A percentile compares a stretch with the other conserved stretches of the same genome.
Conservation (phyloP, 2,888 invertebrate genomes). For the Volucella bombylans region DNA sequence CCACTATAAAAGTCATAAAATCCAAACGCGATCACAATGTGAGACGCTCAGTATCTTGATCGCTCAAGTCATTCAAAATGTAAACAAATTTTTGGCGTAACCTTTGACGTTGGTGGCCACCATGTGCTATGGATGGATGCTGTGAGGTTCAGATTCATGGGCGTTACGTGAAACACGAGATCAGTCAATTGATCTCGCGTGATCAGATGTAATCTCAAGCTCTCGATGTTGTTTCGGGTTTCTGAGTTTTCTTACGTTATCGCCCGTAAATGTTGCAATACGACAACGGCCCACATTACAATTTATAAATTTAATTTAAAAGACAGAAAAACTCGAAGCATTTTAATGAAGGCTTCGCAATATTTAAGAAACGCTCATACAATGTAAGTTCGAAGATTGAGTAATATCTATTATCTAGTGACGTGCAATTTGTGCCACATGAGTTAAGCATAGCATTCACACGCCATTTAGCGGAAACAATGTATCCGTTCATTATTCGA, state of each 20-base stretch:
- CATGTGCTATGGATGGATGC: background rate
- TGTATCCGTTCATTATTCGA: no score
- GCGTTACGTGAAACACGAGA: constrained; percentile 25
- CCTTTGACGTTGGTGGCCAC: background rate
- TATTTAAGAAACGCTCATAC: no score
- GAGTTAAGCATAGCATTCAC: no score
- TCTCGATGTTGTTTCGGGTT: background rate
- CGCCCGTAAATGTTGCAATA: constrained; percentile 11
- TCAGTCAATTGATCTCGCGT: constrained; percentile 15
- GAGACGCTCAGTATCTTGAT: constrained; percentile 5
- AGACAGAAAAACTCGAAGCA: constrained; percentile 6
- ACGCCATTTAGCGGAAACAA: no score
- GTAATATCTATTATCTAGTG: no score
- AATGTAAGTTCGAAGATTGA: no score
- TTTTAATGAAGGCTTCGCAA: constrained; percentile 11
- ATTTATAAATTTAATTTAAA: constrained; percentile 4
- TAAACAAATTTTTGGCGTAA: constrained; percentile 31
- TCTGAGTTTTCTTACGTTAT: background rate
- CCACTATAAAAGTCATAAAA: background rate
- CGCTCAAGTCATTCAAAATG: constrained; percentile 24
- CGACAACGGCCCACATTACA: background rate
- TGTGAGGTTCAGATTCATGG: background rate
- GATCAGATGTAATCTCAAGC: background rate
- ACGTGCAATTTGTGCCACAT: no score
- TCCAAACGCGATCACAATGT: constrained; percentile 13